Base-by-base conservation (phyloP, 2,888 invertebrate genomes). In the Podabrus alpinus region DNA sequence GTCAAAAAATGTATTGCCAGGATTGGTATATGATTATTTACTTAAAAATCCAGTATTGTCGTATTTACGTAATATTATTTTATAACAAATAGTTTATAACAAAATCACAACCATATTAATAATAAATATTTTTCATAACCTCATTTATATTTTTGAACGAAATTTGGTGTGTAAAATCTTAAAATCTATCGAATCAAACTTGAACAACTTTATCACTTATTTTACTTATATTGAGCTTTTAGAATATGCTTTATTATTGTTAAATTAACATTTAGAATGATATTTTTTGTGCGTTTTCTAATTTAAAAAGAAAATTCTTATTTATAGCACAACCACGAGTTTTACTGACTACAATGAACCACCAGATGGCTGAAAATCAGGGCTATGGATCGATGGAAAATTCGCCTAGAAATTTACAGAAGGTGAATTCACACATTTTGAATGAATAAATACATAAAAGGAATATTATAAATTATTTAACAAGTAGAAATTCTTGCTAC, bases 281-380 rank as follows among this genome's bases (percentile, higher is more conserved):
- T 67, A 15, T 9, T 67, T 25, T 29, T 68, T 68, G 68, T 29
- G 29, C 71, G 29, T 25, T 68, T 68, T 68, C 10, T 15, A 15
- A 19, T 68, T 68, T 17, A 59, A 21, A 68, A 59, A 68, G 17
- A 19, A 62, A 29, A 60, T 69, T 66, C 66, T 72, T 76, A 73
- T 76, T 76, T 76, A 76, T 73, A 73, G 64, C 75, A 72, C 76
- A 71, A 70, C 73, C 76, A 67, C 72, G 72, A 72, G 76, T 68
- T 67, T 72, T 59, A 64, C 25, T 61, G 72, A 15, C 62, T 75
- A 59, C 71, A 24, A 67, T 69, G 67, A 69, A 24, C 72, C 76
- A 29, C 70, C 59, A 76, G 76, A 70, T 76, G 76, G 76, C 76
- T 73, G 45, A 69, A 70, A 67, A 67, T 21, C 15, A 64, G n/a